phyloP scores from a whole-genome alignment of 2,888 invertebrate species.

The Argyresthia albistria region DNA sequence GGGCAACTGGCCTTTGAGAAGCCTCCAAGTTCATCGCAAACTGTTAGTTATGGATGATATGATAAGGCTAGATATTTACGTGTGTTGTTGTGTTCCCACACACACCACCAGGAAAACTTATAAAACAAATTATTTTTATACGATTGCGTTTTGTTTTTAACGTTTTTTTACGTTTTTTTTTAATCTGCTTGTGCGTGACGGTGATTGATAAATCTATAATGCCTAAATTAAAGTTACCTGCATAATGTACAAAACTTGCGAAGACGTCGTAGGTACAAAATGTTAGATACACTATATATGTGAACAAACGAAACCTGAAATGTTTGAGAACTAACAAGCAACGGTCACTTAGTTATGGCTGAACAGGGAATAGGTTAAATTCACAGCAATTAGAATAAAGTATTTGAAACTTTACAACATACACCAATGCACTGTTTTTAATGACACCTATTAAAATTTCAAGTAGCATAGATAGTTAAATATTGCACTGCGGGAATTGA shows the following conservation, averaged over 20 bases:
- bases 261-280: background rate
- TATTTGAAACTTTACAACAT: slow-evolving; percentile 7
- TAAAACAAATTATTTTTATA: too few relatives aligned
- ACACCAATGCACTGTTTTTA: slow-evolving; percentile 17
- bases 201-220: background rate
- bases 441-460: slow-evolving; percentile 13
- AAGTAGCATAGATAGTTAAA: slow-evolving; percentile 10
- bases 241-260: slow-evolving; percentile 2
- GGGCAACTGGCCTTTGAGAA: too few relatives aligned
- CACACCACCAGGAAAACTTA: too few relatives aligned
- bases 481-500: background rate
- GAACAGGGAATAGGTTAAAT: background rate
- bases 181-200: background rate
- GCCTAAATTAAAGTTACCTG: slow-evolving; percentile 1
- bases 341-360: background rate
- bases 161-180: too few relatives aligned
- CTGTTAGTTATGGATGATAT: too few relatives aligned
- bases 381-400: background rate
- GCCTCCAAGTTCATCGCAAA: too few relatives aligned
- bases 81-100: too few relatives aligned
- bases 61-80: too few relatives aligned
- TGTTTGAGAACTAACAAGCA: background rate
- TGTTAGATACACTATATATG: background rate
- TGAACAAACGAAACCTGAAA: too few relatives aligned
- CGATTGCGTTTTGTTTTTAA: too few relatives aligned